Percentiles rank a stretch among this genome's conserved stretches.
These are phyloP conservation scores for Parochlus steinenii DNA, from an alignment of 2,888 invertebrate species.

Conservation along the genomic window DNA sequence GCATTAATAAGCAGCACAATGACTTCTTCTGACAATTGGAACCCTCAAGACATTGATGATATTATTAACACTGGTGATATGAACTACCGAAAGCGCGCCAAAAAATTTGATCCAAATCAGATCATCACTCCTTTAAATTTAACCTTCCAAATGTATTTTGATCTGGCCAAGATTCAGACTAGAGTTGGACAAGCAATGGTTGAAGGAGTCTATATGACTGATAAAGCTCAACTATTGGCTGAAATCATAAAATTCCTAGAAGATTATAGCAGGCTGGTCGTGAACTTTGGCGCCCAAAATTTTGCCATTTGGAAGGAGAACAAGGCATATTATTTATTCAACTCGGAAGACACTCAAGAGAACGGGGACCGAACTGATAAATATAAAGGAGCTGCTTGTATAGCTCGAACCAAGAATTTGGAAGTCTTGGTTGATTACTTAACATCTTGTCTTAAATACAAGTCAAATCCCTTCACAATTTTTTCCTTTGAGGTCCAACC, in stretches of 20 bases:
- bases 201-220: constrained; percentile 6
- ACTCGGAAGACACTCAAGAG: constrained; percentile 13
- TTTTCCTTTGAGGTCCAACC: no score
- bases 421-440: constrained; percentile 2
- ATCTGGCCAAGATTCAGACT: constrained; percentile 14
- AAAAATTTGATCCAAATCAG: constrained; percentile 13
- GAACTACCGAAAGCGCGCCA: constrained; percentile 5
- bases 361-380: constrained; percentile 9
- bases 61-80: constrained; percentile 9
- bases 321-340: constrained; percentile 12
- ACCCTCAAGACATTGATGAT: constrained; percentile 4
- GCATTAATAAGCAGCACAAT: constrained; percentile 3
- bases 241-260: constrained; percentile 13
- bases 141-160: constrained; percentile 16
- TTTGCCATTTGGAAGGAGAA: constrained; percentile 16
- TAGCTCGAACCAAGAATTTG: constrained; percentile 3
- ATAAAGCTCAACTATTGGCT: background rate
- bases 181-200: constrained; percentile 13
- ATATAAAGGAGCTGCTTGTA: constrained; percentile 9
- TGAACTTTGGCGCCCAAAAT: constrained; percentile 13
- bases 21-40: constrained; percentile 8
- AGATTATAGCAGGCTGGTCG: constrained; percentile 14
- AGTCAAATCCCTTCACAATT: constrained; percentile 5
- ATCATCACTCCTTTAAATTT: constrained; percentile 16
- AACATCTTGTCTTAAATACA: background rate